phyloP scores from a whole-genome alignment of 1,140 invertebrate genomes.

The Plodia interpunctella region DNA sequence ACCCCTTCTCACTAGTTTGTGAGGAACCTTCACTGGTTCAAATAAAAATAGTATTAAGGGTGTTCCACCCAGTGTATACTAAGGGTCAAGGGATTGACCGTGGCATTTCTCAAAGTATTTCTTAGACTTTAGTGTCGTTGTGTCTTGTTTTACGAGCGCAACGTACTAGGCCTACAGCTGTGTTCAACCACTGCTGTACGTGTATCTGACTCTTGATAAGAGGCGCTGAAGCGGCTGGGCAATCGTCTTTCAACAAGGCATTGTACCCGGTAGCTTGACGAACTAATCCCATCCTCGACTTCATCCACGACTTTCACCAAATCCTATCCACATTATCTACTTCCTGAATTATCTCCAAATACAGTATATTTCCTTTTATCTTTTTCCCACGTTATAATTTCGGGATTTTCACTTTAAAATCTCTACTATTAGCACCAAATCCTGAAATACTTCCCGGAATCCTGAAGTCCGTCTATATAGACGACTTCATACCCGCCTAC shows the following conservation, averaged over 20 bases:
- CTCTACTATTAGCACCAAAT: not conserved
- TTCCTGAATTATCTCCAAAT: not conserved
- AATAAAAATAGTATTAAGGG: conserved; percentile 68
- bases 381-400: conserved; percentile 5
- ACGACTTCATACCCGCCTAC: conserved; percentile 10
- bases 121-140: conserved; percentile 33
- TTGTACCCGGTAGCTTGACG: conserved; percentile 58
- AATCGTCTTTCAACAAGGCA: conserved; percentile 74
- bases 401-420: not conserved
- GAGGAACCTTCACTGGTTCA: conserved; percentile 47
- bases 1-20: conserved; percentile 42
- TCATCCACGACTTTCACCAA: not conserved
- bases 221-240: conserved; percentile 58
- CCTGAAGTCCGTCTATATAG: conserved; percentile 3
- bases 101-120: conserved; percentile 33
- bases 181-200: conserved; percentile 64
- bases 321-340: not conserved
- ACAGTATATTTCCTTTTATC: not conserved
- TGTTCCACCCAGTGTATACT: conserved; percentile 55
- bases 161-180: conserved; percentile 45
- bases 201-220: conserved; percentile 47
- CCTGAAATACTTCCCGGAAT: not conserved
- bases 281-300: conserved; percentile 14
- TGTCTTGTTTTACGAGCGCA: conserved; percentile 35
- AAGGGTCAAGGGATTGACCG: conserved; percentile 53